phyloP scores from a whole-genome alignment of 2,888 invertebrate genomes.

The Tenthredo livida region DNA sequence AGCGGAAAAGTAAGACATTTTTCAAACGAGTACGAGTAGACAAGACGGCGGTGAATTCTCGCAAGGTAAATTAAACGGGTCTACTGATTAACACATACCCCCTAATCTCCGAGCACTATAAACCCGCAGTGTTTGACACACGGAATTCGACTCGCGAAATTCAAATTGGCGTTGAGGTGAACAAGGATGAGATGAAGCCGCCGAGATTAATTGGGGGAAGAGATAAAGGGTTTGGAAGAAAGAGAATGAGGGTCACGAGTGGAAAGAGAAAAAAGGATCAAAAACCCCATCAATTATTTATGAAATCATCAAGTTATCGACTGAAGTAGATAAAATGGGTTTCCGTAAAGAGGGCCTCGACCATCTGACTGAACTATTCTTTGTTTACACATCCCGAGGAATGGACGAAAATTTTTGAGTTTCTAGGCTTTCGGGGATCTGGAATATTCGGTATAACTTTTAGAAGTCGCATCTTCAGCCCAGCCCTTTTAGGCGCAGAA shows the following conservation, averaged over 20 bases:
- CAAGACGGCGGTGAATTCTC: background rate
- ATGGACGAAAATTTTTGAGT: too few relatives aligned
- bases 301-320: too few relatives aligned
- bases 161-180: background rate
- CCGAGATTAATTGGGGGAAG: background rate
- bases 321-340: too few relatives aligned
- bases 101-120: background rate
- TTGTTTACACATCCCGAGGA: too few relatives aligned
- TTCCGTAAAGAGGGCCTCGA: too few relatives aligned
- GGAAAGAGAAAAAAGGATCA: background rate
- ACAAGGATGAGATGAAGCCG: background rate
- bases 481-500: background rate
- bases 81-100: constrained; percentile 10
- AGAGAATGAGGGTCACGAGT: background rate
- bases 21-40: background rate
- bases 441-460: too few relatives aligned
- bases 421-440: too few relatives aligned
- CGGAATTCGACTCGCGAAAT: background rate
- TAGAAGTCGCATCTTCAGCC: background rate
- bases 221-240: background rate
- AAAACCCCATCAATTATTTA: too few relatives aligned
- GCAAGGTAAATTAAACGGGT: background rate
- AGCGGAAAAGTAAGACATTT: background rate
- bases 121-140: background rate
- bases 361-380: too few relatives aligned